A percentile compares a stretch with the other conserved stretches of the same genome.
These are phyloP conservation scores for Drosophila watanabei DNA, from an alignment of 1,140 invertebrate species.

Conservation along the genomic window DNA sequence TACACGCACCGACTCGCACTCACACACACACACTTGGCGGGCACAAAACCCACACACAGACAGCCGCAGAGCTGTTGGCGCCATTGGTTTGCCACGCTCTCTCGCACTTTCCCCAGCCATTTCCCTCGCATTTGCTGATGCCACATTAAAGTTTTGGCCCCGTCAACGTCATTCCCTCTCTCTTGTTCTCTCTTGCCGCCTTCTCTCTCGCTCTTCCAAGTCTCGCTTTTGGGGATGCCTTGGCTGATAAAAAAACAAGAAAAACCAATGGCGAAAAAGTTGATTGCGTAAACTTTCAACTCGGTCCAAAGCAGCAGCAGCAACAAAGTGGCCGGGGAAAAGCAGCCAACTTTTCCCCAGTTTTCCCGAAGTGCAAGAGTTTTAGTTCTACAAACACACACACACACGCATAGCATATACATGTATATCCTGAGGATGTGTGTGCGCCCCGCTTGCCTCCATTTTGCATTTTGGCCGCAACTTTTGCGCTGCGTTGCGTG, in stretches of 20 bases:
- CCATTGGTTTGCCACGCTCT: constrained; percentile 73
- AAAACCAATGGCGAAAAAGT: constrained; percentile 53
- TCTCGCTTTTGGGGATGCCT: constrained; percentile 28
- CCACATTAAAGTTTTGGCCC: constrained; percentile 75
- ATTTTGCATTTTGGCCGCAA: constrained; percentile 55
- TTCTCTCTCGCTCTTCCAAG: neutral
- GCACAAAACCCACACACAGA: constrained; percentile 34
- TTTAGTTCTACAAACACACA: constrained; percentile 41
- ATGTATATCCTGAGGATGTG: neutral
- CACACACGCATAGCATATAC: constrained; percentile 6
- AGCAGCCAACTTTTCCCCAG: constrained; percentile 50
- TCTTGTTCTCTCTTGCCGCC: neutral
- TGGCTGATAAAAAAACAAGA: constrained; percentile 30
- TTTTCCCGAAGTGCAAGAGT: constrained; percentile 54
- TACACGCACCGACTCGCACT: neutral
- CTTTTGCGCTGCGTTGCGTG: constrained; percentile 57
- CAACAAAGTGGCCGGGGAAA: constrained; percentile 53
- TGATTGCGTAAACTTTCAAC: constrained; percentile 63
- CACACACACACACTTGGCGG: constrained; percentile 5
- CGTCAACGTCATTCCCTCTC: constrained; percentile 46
- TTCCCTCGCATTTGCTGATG: constrained; percentile 59
- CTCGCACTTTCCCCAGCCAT: constrained; percentile 30
- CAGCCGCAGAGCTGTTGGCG: constrained; percentile 62
- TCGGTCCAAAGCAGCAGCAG: constrained; percentile 33
- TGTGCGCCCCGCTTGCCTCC: constrained; percentile 22